A percentile compares a stretch with the other conserved stretches of the same genome.
Evolutionary conservation across 2,797 vertebrate species (phyloP).

Genomic region (Naso thynnoides): DNA sequence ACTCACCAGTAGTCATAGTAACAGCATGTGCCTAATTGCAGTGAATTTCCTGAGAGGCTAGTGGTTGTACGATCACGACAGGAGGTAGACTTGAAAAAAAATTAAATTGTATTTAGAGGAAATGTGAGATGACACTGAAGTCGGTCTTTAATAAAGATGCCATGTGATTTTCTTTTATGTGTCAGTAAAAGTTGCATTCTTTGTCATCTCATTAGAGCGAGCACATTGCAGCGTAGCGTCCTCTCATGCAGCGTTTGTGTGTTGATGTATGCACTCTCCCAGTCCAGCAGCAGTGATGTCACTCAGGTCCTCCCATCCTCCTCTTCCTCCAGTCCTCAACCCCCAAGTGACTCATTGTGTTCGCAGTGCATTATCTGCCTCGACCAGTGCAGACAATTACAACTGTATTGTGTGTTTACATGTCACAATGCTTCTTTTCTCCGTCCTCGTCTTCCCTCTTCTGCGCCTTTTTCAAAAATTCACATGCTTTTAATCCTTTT

Average conservation of each 20-base stretch:
- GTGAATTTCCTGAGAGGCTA: constrained; percentile 13
- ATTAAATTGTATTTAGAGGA: neutral
- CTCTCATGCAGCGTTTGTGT: constrained; percentile 10
- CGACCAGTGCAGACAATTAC: constrained; percentile 10
- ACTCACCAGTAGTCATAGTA: constrained; percentile 63
- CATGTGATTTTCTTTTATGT: neutral
- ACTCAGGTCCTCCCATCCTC: constrained; percentile 52
- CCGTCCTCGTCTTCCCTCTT: neutral
- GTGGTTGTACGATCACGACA: neutral
- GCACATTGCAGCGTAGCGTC: constrained; percentile 15
- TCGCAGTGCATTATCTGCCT: constrained; percentile 24
- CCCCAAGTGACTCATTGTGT: constrained; percentile 24
- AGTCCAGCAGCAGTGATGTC: constrained; percentile 53
- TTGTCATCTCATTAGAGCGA: neutral
- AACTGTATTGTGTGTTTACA: constrained; percentile 30
- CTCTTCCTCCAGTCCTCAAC: constrained; percentile 8
- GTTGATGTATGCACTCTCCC: constrained; percentile 13
- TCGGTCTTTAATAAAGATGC: neutral
- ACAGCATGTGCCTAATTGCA: constrained; percentile 61
- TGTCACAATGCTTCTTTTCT: constrained; percentile 4
- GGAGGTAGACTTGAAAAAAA: neutral
- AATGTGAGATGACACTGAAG: neutral
- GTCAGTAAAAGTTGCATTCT: constrained; percentile 9
- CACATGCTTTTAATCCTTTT: constrained; percentile 5
- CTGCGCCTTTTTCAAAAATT: neutral